phyloP scores from a whole-genome alignment of 2,888 invertebrate genomes.

The Craniophora ligustri region DNA sequence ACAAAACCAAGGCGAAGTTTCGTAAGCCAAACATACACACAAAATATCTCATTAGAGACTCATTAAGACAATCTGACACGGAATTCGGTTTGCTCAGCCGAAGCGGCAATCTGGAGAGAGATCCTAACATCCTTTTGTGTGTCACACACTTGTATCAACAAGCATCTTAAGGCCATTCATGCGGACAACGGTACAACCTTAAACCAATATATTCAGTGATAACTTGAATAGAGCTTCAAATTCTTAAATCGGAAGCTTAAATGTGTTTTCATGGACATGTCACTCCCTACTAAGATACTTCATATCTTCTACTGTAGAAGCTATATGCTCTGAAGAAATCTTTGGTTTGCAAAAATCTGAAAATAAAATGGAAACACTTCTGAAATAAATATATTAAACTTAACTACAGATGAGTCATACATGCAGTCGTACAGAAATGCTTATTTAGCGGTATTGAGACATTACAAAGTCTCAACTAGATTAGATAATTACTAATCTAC shows the following conservation, averaged over 20 bases:
- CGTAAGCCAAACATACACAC: constrained; percentile 62
- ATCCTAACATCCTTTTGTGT: constrained; percentile 76
- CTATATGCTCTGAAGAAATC: too few relatives aligned
- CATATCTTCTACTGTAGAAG: too few relatives aligned
- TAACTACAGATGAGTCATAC: constrained; percentile 28
- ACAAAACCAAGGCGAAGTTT: constrained; percentile 54
- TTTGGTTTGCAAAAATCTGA: too few relatives aligned
- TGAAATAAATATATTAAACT: constrained; percentile 15
- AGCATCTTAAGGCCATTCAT: constrained; percentile 60
- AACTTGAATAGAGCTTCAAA: constrained; percentile 26
- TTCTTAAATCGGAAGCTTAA: constrained; percentile 15
- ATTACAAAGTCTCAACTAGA: constrained; percentile 30
- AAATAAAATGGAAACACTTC: constrained; percentile 18
- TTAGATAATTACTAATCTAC: constrained; percentile 45
- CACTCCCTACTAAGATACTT: not conserved
- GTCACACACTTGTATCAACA: constrained; percentile 75
- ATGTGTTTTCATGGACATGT: not conserved
- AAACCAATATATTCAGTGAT: constrained; percentile 26
- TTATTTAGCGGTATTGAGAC: constrained; percentile 24
- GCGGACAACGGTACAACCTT: constrained; percentile 45
- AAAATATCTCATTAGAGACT: constrained; percentile 72
- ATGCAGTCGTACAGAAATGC: constrained; percentile 21
- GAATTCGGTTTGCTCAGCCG: constrained; percentile 82
- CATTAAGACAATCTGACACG: constrained; percentile 70
- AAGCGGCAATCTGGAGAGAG: constrained; percentile 70